Evolutionary conservation across 1,140 invertebrate genomes (phyloP).

Genomic region (Pentalonia nigronervosa): DNA sequence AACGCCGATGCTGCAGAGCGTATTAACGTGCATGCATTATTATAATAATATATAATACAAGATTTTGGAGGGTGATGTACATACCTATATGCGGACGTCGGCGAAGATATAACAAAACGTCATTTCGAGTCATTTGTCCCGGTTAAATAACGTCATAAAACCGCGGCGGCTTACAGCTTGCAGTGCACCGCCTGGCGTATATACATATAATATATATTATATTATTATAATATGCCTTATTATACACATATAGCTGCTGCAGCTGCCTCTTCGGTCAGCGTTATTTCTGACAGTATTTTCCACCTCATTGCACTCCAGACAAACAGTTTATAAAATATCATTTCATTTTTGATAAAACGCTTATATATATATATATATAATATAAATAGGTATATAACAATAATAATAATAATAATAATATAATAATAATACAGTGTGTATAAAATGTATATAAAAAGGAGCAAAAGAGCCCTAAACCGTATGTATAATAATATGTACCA

Average conservation of each 20-base stretch:
- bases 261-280: conserved; percentile 13
- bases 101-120: conserved; percentile 22
- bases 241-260: background rate
- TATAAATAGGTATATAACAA: conserved; percentile 34
- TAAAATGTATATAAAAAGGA: conserved; percentile 24
- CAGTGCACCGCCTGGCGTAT: background rate
- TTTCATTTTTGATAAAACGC: conserved; percentile 53
- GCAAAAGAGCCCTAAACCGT: conserved; percentile 20
- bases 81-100: background rate
- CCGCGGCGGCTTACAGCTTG: background rate
- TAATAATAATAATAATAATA: conserved; percentile 43
- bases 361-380: background rate
- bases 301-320: conserved; percentile 46
- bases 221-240: conserved; percentile 1
- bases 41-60: background rate
- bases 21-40: background rate
- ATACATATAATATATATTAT: too few relatives aligned
- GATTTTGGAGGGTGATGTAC: background rate
- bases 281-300: conserved; percentile 46
- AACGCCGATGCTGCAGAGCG: background rate
- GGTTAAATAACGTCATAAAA: conserved; percentile 42
- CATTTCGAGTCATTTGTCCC: conserved; percentile 54
- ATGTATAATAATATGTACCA: background rate
- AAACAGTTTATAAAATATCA: conserved; percentile 58
- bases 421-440: conserved; percentile 35